phyloP scores from a whole-genome alignment of 2,888 invertebrate species.

The Pemphredon lugubris region DNA sequence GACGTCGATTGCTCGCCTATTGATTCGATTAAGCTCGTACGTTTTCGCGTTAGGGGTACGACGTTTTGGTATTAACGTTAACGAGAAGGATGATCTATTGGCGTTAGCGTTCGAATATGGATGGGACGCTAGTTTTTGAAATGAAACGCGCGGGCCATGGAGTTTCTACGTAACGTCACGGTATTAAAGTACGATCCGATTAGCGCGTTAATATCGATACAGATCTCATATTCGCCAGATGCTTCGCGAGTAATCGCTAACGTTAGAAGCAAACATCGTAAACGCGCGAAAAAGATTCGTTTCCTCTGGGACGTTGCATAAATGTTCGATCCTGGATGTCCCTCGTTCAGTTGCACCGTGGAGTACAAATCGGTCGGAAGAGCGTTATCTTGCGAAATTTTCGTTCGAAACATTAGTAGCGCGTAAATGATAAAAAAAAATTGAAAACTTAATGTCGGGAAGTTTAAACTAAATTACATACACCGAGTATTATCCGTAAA shows the following conservation, averaged over 20 bases:
- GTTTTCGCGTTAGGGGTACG: too few species aligned
- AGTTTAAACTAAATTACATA: not conserved
- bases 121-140: too few species aligned
- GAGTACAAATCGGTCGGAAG: not conserved
- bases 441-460: not conserved
- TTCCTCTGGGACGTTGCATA: constrained; percentile 21
- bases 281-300: constrained; percentile 7
- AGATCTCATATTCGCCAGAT: constrained; percentile 14
- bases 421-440: not conserved
- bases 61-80: too few species aligned
- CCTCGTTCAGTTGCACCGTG: constrained; percentile 19
- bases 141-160: too few species aligned
- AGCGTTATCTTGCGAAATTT: not conserved
- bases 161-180: too few species aligned
- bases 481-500: not conserved
- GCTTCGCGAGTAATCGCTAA: constrained; percentile 43
- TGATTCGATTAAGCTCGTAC: not conserved
- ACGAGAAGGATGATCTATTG: too few species aligned
- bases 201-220: not conserved
- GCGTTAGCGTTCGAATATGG: too few species aligned
- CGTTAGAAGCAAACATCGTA: constrained; percentile 28
- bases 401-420: not conserved
- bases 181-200: not conserved
- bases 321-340: constrained; percentile 18
- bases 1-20: not conserved